phyloP scores from a whole-genome alignment of 2,113 vertebrate species.

The Triplophysa dalaica region DNA sequence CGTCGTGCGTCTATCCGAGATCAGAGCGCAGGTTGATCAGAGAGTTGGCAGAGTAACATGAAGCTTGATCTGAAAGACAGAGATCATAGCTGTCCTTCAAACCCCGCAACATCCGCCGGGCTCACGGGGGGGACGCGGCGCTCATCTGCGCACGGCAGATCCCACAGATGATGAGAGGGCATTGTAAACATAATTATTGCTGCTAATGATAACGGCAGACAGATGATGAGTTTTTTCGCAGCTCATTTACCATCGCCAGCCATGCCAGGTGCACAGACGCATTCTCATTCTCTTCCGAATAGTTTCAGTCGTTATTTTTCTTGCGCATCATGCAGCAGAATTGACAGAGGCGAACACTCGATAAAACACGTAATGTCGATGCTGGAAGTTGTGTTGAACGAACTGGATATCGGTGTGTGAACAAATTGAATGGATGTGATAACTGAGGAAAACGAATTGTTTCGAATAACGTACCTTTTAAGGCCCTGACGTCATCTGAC shows the following conservation, averaged over 20 bases:
- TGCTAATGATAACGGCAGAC: constrained; percentile 60
- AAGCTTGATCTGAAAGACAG: constrained; percentile 53
- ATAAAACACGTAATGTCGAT: background rate
- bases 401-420: background rate
- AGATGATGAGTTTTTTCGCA: constrained; percentile 58
- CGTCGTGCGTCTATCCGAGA: constrained; percentile 42
- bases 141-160: constrained; percentile 49
- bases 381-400: background rate
- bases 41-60: constrained; percentile 50
- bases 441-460: background rate
- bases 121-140: constrained; percentile 13
- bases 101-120: constrained; percentile 29
- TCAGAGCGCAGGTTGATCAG: constrained; percentile 49
- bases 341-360: constrained; percentile 43
- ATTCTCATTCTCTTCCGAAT: constrained; percentile 53
- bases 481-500: no score
- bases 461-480: background rate
- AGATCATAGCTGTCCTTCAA: constrained; percentile 59
- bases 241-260: constrained; percentile 58
- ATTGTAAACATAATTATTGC: constrained; percentile 62
- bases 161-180: constrained; percentile 55
- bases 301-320: constrained; percentile 47
- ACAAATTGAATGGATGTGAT: constrained; percentile 4
- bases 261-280: constrained; percentile 53
- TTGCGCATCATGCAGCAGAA: constrained; percentile 36